phyloP scores from a whole-genome alignment of 2,113 vertebrate species.

The Melanerpes formicivorus region DNA sequence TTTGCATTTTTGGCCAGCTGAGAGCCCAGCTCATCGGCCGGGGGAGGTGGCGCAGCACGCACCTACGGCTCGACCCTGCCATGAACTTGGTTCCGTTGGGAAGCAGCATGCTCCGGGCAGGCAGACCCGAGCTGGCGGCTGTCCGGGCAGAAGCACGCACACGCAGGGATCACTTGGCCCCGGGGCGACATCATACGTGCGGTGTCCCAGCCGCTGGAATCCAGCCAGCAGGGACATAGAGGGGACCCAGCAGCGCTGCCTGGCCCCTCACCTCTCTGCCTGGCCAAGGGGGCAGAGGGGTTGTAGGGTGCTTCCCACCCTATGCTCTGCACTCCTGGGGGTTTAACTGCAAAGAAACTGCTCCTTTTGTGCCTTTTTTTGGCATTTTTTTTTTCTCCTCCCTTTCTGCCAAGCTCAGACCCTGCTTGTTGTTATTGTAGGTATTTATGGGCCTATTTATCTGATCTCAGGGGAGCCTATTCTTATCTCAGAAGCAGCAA shows the following conservation, averaged over 20 bases:
- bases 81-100: constrained; percentile 36
- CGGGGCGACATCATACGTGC: constrained; percentile 27
- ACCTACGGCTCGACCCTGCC: constrained; percentile 4
- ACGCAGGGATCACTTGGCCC: not conserved
- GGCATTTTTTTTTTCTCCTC: not conserved
- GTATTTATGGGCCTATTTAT: constrained; percentile 81
- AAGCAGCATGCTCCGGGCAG: not conserved
- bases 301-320: accelerated
- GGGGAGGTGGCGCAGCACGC: not conserved
- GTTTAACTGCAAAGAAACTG: not conserved
- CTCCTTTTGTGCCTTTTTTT: not conserved
- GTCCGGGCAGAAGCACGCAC: not conserved
- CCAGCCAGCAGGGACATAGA: not conserved
- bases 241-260: not conserved
- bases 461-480: constrained; percentile 74
- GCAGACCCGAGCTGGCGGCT: not conserved
- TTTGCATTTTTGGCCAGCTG: not conserved
- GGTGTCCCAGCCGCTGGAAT: not conserved
- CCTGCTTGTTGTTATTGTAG: constrained; percentile 65
- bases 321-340: not conserved
- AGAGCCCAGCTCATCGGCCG: not conserved
- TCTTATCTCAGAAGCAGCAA: constrained; percentile 75
- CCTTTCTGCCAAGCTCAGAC: constrained; percentile 23
- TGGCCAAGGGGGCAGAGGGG: not conserved
- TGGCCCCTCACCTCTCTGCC: not conserved